Evolutionary conservation across 2,797 vertebrate species (phyloP).

Genomic region (Chelidonichthys spinosus): DNA sequence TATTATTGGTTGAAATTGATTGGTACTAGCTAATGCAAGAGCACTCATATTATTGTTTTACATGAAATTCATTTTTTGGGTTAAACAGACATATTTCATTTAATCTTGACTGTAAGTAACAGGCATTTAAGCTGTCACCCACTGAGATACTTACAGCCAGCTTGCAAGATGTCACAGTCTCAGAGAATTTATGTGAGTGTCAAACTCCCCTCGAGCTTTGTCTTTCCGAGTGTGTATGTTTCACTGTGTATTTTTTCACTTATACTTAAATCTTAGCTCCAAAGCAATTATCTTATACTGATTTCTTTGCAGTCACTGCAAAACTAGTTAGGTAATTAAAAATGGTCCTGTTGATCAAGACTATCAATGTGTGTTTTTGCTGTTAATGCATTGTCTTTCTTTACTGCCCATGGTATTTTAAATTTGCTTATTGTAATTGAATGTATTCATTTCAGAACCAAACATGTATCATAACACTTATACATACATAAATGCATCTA

Average conservation of each 20-base stretch:
- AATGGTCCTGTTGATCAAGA: no score
- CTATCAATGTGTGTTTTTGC: neutral
- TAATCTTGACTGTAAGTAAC: neutral
- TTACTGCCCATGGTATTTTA: neutral
- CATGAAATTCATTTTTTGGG: neutral
- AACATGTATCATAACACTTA: neutral
- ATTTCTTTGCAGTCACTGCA: conserved; percentile 4
- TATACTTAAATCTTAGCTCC: neutral
- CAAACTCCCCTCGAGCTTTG: neutral
- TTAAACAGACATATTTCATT: neutral
- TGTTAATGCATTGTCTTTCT: neutral
- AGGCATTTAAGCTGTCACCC: neutral
- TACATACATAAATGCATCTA: neutral
- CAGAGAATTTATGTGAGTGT: neutral
- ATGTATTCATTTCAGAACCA: neutral
- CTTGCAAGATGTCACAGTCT: neutral
- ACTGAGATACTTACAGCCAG: neutral
- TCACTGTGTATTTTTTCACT: conserved; percentile 1
- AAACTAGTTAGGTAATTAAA: neutral
- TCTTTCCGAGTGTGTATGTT: neutral
- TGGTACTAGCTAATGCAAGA: neutral
- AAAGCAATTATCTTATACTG: neutral
- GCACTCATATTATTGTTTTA: neutral
- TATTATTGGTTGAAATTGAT: neutral
- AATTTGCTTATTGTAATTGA: neutral